Evolutionary conservation across 2,888 invertebrate genomes (phyloP), one percentile per base, ranked within the genome.

Genomic region (Tiphia femorata): DNA sequence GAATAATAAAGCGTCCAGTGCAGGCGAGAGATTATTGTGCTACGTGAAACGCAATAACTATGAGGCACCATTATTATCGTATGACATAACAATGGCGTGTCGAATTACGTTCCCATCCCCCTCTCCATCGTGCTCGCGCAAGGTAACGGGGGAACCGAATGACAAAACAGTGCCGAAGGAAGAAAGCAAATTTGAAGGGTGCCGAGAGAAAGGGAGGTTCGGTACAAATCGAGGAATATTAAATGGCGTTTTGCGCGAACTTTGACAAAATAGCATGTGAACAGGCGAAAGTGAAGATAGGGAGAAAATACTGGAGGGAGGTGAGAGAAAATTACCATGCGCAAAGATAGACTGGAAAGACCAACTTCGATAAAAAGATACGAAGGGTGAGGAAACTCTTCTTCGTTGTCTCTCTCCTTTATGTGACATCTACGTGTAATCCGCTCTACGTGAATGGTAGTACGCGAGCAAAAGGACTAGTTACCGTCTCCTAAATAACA

Each of bases 401-500:
- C n/a, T n/a, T n/a, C n/a, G n/a, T n/a, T n/a, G n/a, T n/a, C n/a
- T n/a, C n/a, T n/a, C n/a, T n/a, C n/a, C n/a, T n/a, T n/a, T n/a
- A n/a, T n/a, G n/a, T n/a, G n/a, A n/a, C n/a, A n/a, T n/a, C n/a
- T n/a, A n/a, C n/a, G n/a, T n/a, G n/a, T n/a, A n/a, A n/a, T n/a
- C n/a, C n/a, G n/a, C n/a, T n/a, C n/a, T n/a, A n/a, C n/a, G n/a
- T n/a, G n/a, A n/a, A n/a, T n/a, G n/a, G n/a, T n/a, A n/a, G n/a
- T n/a, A n/a, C n/a, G 62, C 49, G 57, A 53, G 21, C 43, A 58
- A 66, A 66, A 70, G 69, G 74, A 75, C 80, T 79, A 77, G 79
- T 80, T 79, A 80, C 77, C 77, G 77, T 78, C 75, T 76, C 78
- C 76, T 77, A 76, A 80, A 77, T 78, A 79, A 77, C 73, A 64